These are phyloP conservation scores for Leucoraja ocellata DNA, from an alignment of 2,797 vertebrate species.

Conservation along the genomic window DNA sequence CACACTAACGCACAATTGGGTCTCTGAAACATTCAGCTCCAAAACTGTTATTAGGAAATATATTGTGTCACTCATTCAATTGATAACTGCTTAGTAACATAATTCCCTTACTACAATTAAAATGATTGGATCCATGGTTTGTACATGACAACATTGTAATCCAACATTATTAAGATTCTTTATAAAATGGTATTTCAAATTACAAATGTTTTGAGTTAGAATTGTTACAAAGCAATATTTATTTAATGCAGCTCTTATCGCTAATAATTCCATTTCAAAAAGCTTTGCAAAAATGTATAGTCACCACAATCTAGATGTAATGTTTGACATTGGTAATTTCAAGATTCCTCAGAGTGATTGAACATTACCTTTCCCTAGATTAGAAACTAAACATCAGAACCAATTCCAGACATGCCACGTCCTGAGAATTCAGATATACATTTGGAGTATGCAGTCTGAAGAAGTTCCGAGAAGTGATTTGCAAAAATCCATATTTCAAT, in stretches of 20 bases:
- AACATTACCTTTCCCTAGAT: not conserved
- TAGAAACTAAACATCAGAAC: not conserved
- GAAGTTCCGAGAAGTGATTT: not conserved
- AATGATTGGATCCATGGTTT: not conserved
- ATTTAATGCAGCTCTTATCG: not conserved
- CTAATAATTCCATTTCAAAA: not conserved
- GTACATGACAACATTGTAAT: not conserved
- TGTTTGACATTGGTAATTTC: not conserved
- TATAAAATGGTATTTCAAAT: not conserved
- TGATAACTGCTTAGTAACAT: not conserved
- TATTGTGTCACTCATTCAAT: not conserved
- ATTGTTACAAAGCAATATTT: not conserved
- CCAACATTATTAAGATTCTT: not conserved
- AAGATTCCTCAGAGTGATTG: not conserved
- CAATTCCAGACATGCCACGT: not conserved
- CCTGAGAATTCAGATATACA: not conserved
- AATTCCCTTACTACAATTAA: not conserved
- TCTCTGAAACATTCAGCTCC: conserved; percentile 66
- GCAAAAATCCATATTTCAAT: not conserved
- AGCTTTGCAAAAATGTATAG: no score
- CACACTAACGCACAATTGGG: conserved; percentile 70
- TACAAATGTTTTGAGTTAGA: not conserved
- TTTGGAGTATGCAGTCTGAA: not conserved
- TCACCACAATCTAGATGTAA: not conserved
- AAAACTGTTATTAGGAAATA: conserved; percentile 60